Evolutionary conservation across 2,888 invertebrate genomes (phyloP).

Genomic region (Trachelus tabidus): DNA sequence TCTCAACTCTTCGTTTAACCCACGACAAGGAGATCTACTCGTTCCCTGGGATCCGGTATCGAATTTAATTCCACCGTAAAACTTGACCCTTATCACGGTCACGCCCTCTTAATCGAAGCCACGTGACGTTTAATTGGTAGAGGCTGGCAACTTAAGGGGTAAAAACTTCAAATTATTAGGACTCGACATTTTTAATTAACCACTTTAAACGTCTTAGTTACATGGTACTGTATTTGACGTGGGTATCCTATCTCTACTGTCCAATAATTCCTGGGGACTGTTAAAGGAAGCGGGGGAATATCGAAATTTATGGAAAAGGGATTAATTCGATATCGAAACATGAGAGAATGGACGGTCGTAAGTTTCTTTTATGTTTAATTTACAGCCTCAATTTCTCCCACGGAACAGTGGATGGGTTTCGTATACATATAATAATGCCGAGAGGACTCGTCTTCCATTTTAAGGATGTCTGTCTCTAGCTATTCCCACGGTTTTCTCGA

Average conservation of each 20-base stretch:
- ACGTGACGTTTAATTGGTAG: slow-evolving; percentile 18
- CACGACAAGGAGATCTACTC: slow-evolving; percentile 36
- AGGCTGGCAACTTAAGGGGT: not conserved
- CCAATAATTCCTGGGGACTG: not conserved
- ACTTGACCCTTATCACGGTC: slow-evolving; percentile 35
- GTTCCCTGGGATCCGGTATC: slow-evolving; percentile 17
- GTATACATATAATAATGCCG: not conserved
- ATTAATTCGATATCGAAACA: not conserved
- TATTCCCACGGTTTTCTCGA: slow-evolving; percentile 13
- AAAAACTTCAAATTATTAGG: not conserved
- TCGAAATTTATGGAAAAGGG: not conserved
- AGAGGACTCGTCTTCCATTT: not conserved
- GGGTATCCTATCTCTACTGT: not conserved
- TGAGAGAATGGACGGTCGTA: not conserved
- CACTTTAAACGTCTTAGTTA: not conserved
- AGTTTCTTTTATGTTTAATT: not conserved
- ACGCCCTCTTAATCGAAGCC: not conserved
- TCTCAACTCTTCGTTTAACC: slow-evolving; percentile 30
- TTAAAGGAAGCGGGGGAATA: not conserved
- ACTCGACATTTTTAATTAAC: not conserved
- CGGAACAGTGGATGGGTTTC: not conserved
- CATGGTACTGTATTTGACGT: not conserved
- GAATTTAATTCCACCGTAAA: slow-evolving; percentile 33
- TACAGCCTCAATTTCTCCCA: not conserved
- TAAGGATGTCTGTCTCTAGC: not conserved